Evolutionary conservation across 2,113 vertebrate species (phyloP).

Genomic region (Macrotus californicus): DNA sequence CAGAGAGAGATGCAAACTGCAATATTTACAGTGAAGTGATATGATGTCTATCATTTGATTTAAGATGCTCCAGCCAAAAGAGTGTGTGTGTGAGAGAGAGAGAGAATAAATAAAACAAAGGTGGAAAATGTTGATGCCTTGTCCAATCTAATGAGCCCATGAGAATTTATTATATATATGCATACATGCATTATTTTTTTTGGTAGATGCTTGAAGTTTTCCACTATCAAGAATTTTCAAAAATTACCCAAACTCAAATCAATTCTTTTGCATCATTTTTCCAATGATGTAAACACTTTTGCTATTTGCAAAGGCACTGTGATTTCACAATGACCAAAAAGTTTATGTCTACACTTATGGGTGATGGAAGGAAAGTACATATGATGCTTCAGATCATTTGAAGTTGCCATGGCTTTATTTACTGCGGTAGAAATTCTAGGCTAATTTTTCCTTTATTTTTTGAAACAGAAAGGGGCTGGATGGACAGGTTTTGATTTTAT

Average conservation of each 20-base stretch:
- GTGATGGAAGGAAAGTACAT: not conserved
- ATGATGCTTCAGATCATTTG: not conserved
- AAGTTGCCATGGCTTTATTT: conserved; percentile 23
- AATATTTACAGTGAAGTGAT: not conserved
- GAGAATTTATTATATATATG: not conserved
- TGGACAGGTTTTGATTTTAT: conserved; percentile 34
- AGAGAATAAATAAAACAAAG: not conserved
- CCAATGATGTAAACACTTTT: not conserved
- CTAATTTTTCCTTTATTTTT: conserved; percentile 45
- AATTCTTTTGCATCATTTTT: not conserved
- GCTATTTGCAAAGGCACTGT: not conserved
- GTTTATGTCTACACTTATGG: not conserved
- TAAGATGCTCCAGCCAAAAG: not conserved
- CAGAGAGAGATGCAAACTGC: not conserved
- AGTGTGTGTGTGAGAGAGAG: not conserved
- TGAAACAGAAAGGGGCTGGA: not conserved
- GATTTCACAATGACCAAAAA: conserved; percentile 14
- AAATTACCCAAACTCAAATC: not conserved
- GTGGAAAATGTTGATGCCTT: not conserved
- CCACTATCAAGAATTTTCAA: not conserved
- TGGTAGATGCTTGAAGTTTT: not conserved
- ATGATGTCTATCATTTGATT: not conserved
- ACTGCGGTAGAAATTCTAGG: not conserved
- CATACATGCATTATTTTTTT: not conserved
- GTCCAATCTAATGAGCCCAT: not conserved